These are phyloP conservation scores for Leptinotarsa rubiginosa DNA, from an alignment of 2,888 invertebrate genomes.

Conservation along the genomic window DNA sequence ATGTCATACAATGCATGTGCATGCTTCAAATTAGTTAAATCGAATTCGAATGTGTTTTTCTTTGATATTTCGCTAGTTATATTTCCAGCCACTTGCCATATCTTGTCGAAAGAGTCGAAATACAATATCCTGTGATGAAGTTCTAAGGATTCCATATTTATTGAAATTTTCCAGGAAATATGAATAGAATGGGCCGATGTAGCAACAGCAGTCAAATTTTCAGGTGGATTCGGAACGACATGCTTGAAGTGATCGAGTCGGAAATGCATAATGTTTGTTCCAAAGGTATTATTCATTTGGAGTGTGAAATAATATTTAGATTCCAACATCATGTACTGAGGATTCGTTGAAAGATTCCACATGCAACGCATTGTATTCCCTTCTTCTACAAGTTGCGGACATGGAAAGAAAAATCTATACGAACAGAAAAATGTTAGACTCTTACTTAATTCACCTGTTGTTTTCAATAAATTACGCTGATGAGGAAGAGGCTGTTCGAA, in stretches of 20 bases:
- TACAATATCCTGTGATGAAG: conserved; percentile 69
- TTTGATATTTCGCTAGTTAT: conserved; percentile 32
- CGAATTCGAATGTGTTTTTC: conserved; percentile 42
- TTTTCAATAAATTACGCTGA: background rate
- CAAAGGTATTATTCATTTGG: conserved; percentile 73
- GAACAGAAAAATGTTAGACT: background rate
- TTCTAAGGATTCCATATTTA: conserved; percentile 68
- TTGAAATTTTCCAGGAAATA: conserved; percentile 68
- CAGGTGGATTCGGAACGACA: conserved; percentile 67
- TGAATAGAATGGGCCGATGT: conserved; percentile 67
- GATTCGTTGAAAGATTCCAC: conserved; percentile 68
- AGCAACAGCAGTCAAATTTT: conserved; percentile 65
- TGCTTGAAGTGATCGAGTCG: conserved; percentile 42
- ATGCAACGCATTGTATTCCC: conserved; percentile 60
- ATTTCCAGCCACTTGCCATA: conserved; percentile 60
- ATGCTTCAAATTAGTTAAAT: conserved; percentile 71
- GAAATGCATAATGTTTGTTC: conserved; percentile 60
- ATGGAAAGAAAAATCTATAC: background rate
- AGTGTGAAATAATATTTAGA: conserved; percentile 72
- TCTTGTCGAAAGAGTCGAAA: conserved; percentile 66
- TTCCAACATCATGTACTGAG: conserved; percentile 70
- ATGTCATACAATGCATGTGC: conserved; percentile 80
- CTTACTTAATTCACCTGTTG: background rate
- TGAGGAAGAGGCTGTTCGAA: too few species aligned
- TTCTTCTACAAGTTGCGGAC: conserved; percentile 3